phyloP scores from a whole-genome alignment of 2,888 invertebrate genomes.

The Nipponacmea schrenckii region DNA sequence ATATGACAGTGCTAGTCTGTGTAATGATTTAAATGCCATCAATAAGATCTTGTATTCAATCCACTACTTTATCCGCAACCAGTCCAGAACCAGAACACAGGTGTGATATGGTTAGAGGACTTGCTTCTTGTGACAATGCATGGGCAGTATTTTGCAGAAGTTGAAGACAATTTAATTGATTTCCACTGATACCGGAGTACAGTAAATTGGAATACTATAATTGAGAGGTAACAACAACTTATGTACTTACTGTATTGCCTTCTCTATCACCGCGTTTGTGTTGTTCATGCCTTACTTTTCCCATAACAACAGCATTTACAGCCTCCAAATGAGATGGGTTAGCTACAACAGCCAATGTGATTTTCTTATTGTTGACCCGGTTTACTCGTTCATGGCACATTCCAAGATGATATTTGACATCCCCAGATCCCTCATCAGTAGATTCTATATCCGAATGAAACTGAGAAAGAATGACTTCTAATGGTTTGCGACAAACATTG shows the following conservation, averaged over 20 bases:
- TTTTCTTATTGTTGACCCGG: slow-evolving; percentile 87
- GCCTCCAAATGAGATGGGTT: slow-evolving; percentile 95
- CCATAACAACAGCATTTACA: slow-evolving; percentile 93
- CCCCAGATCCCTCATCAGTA: slow-evolving; percentile 81
- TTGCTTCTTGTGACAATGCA: no score
- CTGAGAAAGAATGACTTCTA: slow-evolving; percentile 89
- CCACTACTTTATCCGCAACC: no score
- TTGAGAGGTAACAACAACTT: background rate
- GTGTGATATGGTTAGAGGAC: no score
- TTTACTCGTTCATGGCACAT: slow-evolving; percentile 91
- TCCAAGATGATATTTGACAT: slow-evolving; percentile 90
- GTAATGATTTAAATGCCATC: no score
- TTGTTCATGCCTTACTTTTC: slow-evolving; percentile 94
- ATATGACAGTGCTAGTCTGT: no score
- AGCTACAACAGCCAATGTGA: slow-evolving; percentile 87
- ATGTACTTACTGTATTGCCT: slow-evolving; percentile 61
- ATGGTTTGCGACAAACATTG: slow-evolving; percentile 90
- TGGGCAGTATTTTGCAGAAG: no score
- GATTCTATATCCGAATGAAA: slow-evolving; percentile 85
- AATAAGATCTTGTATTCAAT: no score
- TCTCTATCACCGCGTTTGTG: slow-evolving; percentile 88
- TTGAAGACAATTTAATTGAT: no score
- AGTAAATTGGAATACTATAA: background rate
- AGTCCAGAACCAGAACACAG: no score
- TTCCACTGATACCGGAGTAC: background rate